These are phyloP conservation scores for Mustela nigripes DNA, from an alignment of 2,113 vertebrate genomes.

Conservation along the genomic window DNA sequence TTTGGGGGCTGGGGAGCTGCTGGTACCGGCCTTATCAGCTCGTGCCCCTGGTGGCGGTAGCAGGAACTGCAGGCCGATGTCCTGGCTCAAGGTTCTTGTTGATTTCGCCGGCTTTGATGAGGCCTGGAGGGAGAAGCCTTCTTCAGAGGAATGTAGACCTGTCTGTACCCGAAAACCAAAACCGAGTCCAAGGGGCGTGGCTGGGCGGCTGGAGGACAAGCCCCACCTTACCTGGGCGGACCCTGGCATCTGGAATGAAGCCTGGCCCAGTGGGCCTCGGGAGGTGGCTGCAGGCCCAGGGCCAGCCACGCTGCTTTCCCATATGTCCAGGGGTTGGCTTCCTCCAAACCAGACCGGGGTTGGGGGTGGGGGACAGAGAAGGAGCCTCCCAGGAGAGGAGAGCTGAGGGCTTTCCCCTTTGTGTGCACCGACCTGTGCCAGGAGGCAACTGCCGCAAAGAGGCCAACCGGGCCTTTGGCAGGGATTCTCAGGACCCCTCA, in stretches of 20 bases:
- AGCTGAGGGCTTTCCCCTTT: background rate
- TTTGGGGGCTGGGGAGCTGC: background rate
- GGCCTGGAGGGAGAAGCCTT: slow-evolving; percentile 48
- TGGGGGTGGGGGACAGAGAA: background rate
- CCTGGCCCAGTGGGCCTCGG: slow-evolving; percentile 66
- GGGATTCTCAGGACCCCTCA: background rate
- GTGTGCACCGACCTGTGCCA: background rate
- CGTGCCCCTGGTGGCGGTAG: slow-evolving; percentile 51
- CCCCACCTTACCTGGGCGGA: slow-evolving; percentile 58
- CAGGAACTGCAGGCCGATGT: slow-evolving; percentile 40
- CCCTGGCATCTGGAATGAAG: slow-evolving; percentile 57
- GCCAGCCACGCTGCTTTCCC: slow-evolving; percentile 70
- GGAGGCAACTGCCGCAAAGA: background rate
- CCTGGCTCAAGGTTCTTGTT: background rate
- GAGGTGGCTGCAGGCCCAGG: slow-evolving; percentile 42
- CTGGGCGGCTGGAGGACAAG: slow-evolving; percentile 47
- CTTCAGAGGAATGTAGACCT: slow-evolving; percentile 78
- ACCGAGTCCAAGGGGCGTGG: slow-evolving; percentile 74
- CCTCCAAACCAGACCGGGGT: background rate
- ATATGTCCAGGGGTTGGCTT: background rate
- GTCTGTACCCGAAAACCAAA: slow-evolving; percentile 82
- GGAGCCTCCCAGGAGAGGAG: background rate
- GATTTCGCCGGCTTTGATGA: slow-evolving; percentile 63
- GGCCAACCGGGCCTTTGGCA: background rate
- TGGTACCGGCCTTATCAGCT: background rate